Conservation (phyloP, 2,113 vertebrate genomes). For the Pelmatolapia mariae region DNA sequence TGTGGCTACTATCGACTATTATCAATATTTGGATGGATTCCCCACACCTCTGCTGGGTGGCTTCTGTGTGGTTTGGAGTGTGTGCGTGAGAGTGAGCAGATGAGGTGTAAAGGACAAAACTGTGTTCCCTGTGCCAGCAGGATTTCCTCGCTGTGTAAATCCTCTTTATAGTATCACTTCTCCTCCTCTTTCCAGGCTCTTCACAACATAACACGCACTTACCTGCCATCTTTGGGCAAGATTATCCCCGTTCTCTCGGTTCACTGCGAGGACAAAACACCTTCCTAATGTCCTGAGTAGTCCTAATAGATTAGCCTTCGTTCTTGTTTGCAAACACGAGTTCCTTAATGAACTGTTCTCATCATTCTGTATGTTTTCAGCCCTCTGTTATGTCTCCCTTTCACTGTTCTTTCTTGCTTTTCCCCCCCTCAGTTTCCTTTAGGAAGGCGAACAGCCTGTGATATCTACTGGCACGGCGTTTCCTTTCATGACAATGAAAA, state of each 20-base stretch:
- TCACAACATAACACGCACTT: background rate
- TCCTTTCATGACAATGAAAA: constrained; percentile 91
- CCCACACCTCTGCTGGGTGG: background rate
- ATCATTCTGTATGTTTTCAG: background rate
- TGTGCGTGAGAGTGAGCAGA: background rate
- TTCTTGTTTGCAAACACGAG: background rate
- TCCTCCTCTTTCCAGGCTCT: background rate
- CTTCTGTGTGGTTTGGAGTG: background rate
- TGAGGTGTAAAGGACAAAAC: background rate
- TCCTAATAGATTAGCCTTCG: background rate
- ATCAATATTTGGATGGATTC: background rate
- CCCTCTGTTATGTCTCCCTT: background rate
- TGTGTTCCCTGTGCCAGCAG: background rate
- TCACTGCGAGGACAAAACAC: background rate
- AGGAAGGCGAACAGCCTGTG: constrained; percentile 87
- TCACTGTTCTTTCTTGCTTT: background rate
- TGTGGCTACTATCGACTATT: background rate
- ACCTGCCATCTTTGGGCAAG: constrained; percentile 8
- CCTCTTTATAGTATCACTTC: constrained; percentile 21
- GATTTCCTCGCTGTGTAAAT: background rate
- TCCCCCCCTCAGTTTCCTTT: constrained; percentile 76
- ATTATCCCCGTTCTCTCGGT: background rate
- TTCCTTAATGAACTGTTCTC: background rate
- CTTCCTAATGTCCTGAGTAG: background rate
- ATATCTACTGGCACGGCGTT: constrained; percentile 97